Base-by-base conservation (phyloP, 2,888 invertebrate genomes). In the Nebria salina region DNA sequence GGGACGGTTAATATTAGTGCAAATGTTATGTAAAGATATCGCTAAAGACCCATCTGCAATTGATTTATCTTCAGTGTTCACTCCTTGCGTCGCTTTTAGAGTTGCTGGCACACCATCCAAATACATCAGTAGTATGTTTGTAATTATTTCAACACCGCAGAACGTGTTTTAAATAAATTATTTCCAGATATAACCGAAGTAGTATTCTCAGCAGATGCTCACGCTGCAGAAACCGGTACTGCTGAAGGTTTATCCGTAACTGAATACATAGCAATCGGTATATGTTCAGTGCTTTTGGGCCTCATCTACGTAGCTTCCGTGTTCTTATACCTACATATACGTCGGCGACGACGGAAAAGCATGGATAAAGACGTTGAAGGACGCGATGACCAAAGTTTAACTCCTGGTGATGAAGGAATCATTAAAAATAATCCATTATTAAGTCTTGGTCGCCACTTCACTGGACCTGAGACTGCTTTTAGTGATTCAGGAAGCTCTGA, bases 231-330 rank as follows among this genome's bases (percentile, higher is more conserved):
- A 82, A 87, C 90, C n/a, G 87, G 90, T 72, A 89, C 89, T 9
- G 90, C 92, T 43, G 90, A 91, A 73, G 93, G 94, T 72, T 91
- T 96, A 82, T 92, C 93, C 34, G 91, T 94, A 13, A 91, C 94
- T 9, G 96, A 96, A 89, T 96, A 96, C 86, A 92, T 96, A 25
- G 95, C 95, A 0, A 96, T 97, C 82, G 96, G 95, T 43, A 91
- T 96, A 73, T 95, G 95, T 85, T 95, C 96, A 20, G 90, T 96
- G 20, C 90, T 96, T n/a, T 90, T 97, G n/a, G 96, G 96, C 0
- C 90, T 96, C 54, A 94, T 96, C 85, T 97, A 97, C 88, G 94
- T 96, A 20, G 95, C 95, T 0, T 96, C 96, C 5, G 95, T 96
- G 26, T 94, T 96, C 82, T 91, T 96, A 13, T 97, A 96, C 86